Base-by-base conservation (phyloP, 2,113 vertebrate genomes). In the Anarrhichthys ocellatus region DNA sequence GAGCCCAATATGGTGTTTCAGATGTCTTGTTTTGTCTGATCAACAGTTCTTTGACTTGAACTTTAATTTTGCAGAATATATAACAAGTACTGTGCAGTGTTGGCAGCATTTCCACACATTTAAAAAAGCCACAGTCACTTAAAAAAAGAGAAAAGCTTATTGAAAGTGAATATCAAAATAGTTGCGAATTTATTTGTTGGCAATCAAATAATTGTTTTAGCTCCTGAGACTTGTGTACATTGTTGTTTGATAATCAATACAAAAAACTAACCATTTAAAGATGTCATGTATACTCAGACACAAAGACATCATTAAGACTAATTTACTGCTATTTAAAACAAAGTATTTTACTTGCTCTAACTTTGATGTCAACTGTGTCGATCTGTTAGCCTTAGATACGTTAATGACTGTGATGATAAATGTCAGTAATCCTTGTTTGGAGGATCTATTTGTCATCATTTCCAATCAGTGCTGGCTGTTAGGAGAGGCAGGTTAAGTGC, bases 341-440 rank as follows among this genome's bases (percentile, higher is more conserved):
- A 29, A 34, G 10, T 20, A 22, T 36, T 70, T 38, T 50, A 69
- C 18, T 52, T 24, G 32, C 5, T 34, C 13, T 63, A 14, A 50
- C 14, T 58, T 13, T 27, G 11, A 69, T 52, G n/a, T 10, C 6
- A 52, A 71, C 15, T n/a, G 18, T 67, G 36, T 46, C 0, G 3
- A 6, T 42, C 2, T 42, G 27, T 71, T 24, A 38, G 46, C 9
- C 34, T 38, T 27, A 6, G 15, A 80, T 27, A 79, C 46, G 48
- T 81, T 46, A 52, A 66, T 54, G 9, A 67, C 27, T n/a, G 65
- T 76, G 70, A 74, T 40, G 20, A 59, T 83, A 85, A 64, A 13
- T 17, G 67, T 80, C 68, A 80, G 44, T 82, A 84, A 75, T 81
- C 66, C 46, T 54, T 61, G 54, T 71, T 63, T 68, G 65, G 15